These are phyloP conservation scores for Prochilodus magdalenae DNA, from an alignment of 2,113 vertebrate genomes.

Conservation along the genomic window DNA sequence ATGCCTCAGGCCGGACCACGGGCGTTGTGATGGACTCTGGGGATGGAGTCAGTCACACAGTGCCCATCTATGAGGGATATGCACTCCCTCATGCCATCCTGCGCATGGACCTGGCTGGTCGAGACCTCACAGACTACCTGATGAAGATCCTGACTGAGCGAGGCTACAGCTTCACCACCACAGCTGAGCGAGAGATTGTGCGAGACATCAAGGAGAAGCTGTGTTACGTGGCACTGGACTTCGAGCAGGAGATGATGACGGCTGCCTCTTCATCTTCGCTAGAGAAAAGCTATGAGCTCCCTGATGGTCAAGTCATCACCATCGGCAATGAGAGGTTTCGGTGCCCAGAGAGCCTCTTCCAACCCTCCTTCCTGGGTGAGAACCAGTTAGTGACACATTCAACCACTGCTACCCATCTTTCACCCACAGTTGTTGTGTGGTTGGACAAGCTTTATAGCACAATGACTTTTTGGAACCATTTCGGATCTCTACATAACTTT, in stretches of 20 bases:
- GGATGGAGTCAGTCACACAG: neutral
- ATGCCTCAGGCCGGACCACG: constrained; percentile 94
- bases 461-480: too few relatives aligned
- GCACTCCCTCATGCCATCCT: constrained; percentile 1
- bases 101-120: neutral
- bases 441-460: too few relatives aligned
- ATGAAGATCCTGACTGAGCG: constrained; percentile 99
- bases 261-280: neutral
- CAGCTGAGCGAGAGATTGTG: constrained; percentile 93
- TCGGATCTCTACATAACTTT: too few relatives aligned
- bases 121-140: constrained; percentile 77
- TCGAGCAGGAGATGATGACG: constrained; percentile 93
- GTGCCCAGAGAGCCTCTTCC: neutral
- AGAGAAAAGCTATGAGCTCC: neutral
- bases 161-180: constrained; percentile 98
- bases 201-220: constrained; percentile 98
- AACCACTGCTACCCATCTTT: neutral
- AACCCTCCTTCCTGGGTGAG: neutral
- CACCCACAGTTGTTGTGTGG: neutral
- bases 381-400: neutral
- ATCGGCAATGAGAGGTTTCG: neutral
- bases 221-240: constrained; percentile 96
- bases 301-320: neutral
- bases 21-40: constrained; percentile 65
- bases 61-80: neutral